phyloP scores from a whole-genome alignment of 2,797 vertebrate species.

The Rallus crepitans region DNA sequence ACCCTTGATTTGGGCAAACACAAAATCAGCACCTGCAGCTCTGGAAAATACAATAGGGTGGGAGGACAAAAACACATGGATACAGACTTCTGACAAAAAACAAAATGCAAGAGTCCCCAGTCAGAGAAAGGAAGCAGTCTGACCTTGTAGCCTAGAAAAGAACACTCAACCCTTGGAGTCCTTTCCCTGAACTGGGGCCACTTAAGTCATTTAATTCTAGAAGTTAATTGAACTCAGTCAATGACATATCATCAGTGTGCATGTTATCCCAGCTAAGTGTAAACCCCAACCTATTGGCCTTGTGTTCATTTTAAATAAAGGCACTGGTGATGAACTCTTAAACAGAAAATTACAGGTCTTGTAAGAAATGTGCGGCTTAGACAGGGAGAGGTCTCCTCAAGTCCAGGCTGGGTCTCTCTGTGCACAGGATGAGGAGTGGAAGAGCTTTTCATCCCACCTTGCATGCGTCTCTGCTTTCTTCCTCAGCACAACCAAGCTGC shows the following conservation, averaged over 20 bases:
- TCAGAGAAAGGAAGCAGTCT: neutral
- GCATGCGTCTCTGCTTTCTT: neutral
- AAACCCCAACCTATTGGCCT: neutral
- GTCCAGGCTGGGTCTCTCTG: neutral
- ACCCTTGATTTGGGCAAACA: neutral
- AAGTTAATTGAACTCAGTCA: neutral
- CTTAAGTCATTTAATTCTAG: neutral
- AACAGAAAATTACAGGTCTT: neutral
- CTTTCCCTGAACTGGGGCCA: neutral
- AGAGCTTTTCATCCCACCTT: neutral
- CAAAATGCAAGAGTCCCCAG: neutral
- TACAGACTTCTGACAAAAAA: neutral
- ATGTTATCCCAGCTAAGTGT: neutral
- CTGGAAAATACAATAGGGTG: neutral
- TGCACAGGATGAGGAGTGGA: neutral
- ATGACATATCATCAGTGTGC: neutral
- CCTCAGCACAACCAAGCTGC: neutral
- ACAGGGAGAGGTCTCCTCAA: neutral
- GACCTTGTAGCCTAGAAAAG: neutral
- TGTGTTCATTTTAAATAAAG: neutral
- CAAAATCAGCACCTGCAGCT: neutral
- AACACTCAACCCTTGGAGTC: neutral
- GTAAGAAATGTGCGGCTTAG: neutral
- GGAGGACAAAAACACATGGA: neutral
- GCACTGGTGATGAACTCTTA: neutral